A percentile compares a stretch with the other conserved stretches of the same genome.
Conservation (phyloP, 2,797 vertebrate genomes). For the Acomys russatus region DNA sequence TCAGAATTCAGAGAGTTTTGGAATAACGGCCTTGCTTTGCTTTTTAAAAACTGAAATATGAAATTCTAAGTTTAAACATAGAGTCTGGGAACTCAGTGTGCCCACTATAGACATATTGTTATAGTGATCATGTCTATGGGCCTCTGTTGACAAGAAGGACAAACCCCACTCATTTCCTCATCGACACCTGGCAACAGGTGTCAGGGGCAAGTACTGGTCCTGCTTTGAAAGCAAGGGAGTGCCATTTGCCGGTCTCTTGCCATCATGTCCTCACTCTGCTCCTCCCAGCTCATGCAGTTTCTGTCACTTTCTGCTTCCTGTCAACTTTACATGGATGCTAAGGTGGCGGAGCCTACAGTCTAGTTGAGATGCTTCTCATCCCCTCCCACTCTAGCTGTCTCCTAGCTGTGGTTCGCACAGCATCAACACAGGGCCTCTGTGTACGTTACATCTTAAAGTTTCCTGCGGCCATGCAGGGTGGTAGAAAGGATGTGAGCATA, state of each 20-base stretch:
- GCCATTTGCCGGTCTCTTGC: background rate
- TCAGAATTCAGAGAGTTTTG: slow-evolving; percentile 25
- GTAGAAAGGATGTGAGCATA: background rate
- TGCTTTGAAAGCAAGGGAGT: background rate
- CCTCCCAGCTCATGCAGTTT: rapidly evolving
- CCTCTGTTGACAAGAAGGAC: background rate
- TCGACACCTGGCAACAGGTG: background rate
- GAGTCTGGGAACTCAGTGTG: background rate
- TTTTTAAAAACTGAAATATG: slow-evolving; percentile 27
- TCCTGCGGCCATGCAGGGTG: background rate
- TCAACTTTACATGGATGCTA: background rate
- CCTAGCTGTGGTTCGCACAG: background rate
- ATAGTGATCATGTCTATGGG: no score
- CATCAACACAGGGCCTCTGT: background rate
- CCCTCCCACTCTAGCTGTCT: background rate
- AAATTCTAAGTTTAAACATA: background rate
- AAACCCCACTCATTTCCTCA: background rate
- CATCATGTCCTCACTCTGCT: no score
- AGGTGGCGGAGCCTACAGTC: background rate
- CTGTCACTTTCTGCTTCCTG: background rate
- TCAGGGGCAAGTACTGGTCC: background rate
- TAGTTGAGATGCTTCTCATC: background rate
- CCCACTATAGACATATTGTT: background rate
- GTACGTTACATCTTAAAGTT: background rate
- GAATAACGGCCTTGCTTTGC: slow-evolving; percentile 38